A percentile compares a stretch with the other conserved stretches of the same genome.
phyloP scores from a whole-genome alignment of 2,113 vertebrate genomes.

The Syngnathus scovelli region DNA sequence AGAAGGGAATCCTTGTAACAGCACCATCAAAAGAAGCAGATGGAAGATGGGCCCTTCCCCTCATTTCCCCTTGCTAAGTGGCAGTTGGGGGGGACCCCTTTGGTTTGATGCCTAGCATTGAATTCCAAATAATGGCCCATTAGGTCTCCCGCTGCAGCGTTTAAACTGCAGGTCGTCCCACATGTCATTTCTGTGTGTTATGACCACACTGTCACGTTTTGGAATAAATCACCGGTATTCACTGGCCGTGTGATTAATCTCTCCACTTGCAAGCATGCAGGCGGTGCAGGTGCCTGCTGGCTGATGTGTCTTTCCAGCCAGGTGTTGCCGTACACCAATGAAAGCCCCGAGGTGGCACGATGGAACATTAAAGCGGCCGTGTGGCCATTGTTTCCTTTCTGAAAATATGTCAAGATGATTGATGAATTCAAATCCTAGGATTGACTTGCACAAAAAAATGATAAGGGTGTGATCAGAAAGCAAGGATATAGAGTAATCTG shows the following conservation, averaged over 20 bases:
- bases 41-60: constrained; percentile 39
- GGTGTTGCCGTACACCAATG: constrained; percentile 37
- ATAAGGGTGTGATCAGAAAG: constrained; percentile 23
- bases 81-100: constrained; percentile 19
- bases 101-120: constrained; percentile 20
- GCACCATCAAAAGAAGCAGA: constrained; percentile 58
- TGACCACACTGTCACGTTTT: constrained; percentile 52
- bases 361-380: constrained; percentile 40
- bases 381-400: constrained; percentile 38
- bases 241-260: constrained; percentile 50
- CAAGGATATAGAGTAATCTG: too few species aligned
- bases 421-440: constrained; percentile 36
- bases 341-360: constrained; percentile 20
- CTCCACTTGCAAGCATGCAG: constrained; percentile 42
- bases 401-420: constrained; percentile 63
- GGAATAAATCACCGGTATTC: constrained; percentile 56
- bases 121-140: constrained; percentile 49
- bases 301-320: constrained; percentile 51
- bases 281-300: constrained; percentile 49
- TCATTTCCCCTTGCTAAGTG: constrained; percentile 20
- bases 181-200: constrained; percentile 55
- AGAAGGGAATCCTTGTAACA: constrained; percentile 37
- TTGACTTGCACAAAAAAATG: constrained; percentile 25
- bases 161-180: constrained; percentile 34
- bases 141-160: constrained; percentile 22